Percentiles rank a stretch among this genome's conserved stretches.
phyloP scores from a whole-genome alignment of 1,140 invertebrate genomes.

The Lasioglossum albipes region DNA sequence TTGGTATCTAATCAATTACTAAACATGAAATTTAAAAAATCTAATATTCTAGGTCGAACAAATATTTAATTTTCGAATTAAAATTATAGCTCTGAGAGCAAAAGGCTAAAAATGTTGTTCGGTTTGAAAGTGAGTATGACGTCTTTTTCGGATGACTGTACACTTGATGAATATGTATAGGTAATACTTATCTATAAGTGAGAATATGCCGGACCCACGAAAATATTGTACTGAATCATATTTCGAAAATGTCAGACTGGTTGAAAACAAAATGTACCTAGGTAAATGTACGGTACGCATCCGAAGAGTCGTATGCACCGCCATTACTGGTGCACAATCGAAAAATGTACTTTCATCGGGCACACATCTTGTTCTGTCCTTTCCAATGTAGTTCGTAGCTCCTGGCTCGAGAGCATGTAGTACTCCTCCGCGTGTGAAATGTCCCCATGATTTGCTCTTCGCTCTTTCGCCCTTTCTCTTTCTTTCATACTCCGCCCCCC shows the following conservation, averaged over 20 bases:
- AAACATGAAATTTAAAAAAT: no score
- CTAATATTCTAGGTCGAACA: no score
- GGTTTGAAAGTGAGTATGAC: no score
- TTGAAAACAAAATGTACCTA: neutral
- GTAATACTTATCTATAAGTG: no score
- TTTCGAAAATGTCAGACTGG: neutral
- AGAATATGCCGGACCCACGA: neutral
- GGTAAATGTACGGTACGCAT: no score
- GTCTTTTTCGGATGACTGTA: no score
- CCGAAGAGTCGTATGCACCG: neutral
- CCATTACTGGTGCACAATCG: constrained; percentile 4
- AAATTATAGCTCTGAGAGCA: no score
- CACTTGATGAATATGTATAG: no score
- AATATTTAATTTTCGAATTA: no score
- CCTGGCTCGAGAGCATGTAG: constrained; percentile 54
- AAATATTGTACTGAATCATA: neutral
- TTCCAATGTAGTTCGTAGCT: constrained; percentile 55
- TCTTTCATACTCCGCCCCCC: constrained; percentile 16
- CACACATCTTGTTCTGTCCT: constrained; percentile 63
- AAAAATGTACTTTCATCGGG: constrained; percentile 43
- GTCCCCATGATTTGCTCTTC: constrained; percentile 58
- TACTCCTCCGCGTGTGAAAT: constrained; percentile 54
- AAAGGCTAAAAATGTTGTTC: no score
- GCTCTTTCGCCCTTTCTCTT: constrained; percentile 45
- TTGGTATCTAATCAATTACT: no score